Evolutionary conservation across 2,113 vertebrate species (phyloP), one percentile per base, ranked within the genome.

Genomic region (Amphilophus citrinellus): DNA sequence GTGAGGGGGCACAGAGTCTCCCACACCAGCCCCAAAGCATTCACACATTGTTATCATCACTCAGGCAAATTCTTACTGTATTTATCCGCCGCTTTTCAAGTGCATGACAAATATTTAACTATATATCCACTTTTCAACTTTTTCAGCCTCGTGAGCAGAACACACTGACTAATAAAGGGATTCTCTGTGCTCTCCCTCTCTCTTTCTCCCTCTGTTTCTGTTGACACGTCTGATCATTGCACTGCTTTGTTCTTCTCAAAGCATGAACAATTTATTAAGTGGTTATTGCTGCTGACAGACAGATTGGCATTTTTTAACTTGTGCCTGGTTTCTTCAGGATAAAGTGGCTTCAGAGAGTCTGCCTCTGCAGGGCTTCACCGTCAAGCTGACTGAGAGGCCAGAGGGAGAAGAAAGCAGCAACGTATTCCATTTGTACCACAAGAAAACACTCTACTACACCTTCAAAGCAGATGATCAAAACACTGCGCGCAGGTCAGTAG

Each of bases 341-440:
- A 97, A 97, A 91, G 96, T 97, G 87, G 97, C 98, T 57, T 95
- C 96, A 79, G 98, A 99, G 94, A 98, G 97, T 85, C 95, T 99
- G 71, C 98, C 98, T 83, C 95, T 99, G 85, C 91, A 98, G 89
- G 98, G 98, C 77, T 99, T 99, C 95, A 98, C 97, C n/a, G 95
- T 99, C 60, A 96, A 95, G 77, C 91, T 94, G 61, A 95, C 96
- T 7, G 97, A 97, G 84, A 96, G 95, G 87, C 96, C 97, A 8
- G 97, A 97, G 76, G 96, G 94, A 89, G 96, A 84, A 1, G 97
- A 97, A 57, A 94, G 95, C 30, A 94, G 94, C 65, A 96, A 94
- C 4, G 80, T 97, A 76, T 99, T 99, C 85, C 98, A 99, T 82
- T 97, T 99, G 59, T 99, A 98, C 93, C 98, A 99, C 96, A 98